A percentile compares a stretch with the other conserved stretches of the same genome.
phyloP scores from a whole-genome alignment of 2,113 vertebrate species.

The Amia ocellicauda region DNA sequence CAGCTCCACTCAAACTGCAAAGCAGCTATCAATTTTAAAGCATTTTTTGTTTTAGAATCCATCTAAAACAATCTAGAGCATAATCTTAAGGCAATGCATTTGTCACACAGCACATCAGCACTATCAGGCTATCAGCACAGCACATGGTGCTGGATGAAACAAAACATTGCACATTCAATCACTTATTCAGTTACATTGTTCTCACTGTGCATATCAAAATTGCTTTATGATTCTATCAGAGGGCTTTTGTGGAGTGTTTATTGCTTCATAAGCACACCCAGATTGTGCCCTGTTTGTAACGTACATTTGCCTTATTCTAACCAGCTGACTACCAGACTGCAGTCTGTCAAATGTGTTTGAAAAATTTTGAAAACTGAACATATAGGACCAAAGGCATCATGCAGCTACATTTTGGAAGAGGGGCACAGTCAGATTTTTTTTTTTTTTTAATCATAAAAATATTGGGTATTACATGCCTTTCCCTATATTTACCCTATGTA shows the following conservation, averaged over 20 bases:
- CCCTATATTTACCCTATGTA: too few species aligned
- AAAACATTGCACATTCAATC: conserved; percentile 46
- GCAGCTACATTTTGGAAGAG: too few species aligned
- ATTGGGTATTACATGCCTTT: too few species aligned
- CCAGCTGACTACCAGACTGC: too few species aligned
- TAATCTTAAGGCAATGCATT: not conserved
- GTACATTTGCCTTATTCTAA: too few species aligned
- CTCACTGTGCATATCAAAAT: not conserved
- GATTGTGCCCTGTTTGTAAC: too few species aligned
- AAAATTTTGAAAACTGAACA: too few species aligned
- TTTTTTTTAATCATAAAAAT: too few species aligned
- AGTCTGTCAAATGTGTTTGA: too few species aligned
- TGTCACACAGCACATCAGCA: not conserved
- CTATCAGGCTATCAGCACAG: not conserved
- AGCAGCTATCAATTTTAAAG: not conserved
- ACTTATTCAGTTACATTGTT: conserved; percentile 22
- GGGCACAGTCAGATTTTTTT: too few species aligned
- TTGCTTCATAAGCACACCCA: too few species aligned
- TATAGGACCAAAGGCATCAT: too few species aligned
- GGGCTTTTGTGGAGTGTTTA: not conserved
- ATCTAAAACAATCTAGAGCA: not conserved
- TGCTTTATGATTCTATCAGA: not conserved
- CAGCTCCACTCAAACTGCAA: not conserved
- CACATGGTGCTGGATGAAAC: conserved; percentile 25
- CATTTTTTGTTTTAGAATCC: not conserved